Evolutionary conservation across 2,888 invertebrate genomes (phyloP).

Genomic region (Ornithoptera priamus): DNA sequence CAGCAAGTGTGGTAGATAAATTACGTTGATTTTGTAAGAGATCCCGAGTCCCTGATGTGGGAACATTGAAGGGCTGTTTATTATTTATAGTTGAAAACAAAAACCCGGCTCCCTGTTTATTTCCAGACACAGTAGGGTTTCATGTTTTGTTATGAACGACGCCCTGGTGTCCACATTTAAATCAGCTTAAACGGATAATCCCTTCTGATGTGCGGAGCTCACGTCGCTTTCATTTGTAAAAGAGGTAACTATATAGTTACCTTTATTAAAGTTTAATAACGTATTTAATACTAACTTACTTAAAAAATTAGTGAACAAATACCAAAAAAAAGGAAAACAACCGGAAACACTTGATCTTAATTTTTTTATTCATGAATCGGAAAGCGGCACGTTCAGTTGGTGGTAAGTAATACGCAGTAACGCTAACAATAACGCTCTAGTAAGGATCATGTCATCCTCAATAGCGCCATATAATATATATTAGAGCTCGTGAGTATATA

Average conservation of each 20-base stretch:
- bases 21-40: too few species aligned
- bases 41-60: too few species aligned
- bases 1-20: too few species aligned
- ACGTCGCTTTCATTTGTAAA: slow-evolving; percentile 30
- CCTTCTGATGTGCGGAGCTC: slow-evolving; percentile 30
- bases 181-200: slow-evolving; percentile 35
- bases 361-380: too few species aligned
- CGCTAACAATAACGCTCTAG: too few species aligned
- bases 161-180: slow-evolving; percentile 27
- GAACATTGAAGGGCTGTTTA: background rate
- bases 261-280: slow-evolving; percentile 36
- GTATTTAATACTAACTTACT: background rate
- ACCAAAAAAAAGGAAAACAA: too few species aligned
- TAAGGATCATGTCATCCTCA: too few species aligned
- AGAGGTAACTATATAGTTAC: slow-evolving; percentile 16
- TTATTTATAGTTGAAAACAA: slow-evolving; percentile 3
- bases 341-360: too few species aligned
- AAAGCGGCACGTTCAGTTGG: too few species aligned
- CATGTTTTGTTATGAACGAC: slow-evolving; percentile 25
- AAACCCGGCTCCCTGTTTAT: slow-evolving; percentile 20
- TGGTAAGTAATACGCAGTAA: too few species aligned
- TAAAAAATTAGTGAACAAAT: background rate
- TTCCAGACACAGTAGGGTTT: slow-evolving; percentile 23
- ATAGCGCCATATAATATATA: too few species aligned
- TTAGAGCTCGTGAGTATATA: too few species aligned